These are phyloP conservation scores for Bugula neritina DNA, from an alignment of 2,888 invertebrate genomes.

Conservation along the genomic window DNA sequence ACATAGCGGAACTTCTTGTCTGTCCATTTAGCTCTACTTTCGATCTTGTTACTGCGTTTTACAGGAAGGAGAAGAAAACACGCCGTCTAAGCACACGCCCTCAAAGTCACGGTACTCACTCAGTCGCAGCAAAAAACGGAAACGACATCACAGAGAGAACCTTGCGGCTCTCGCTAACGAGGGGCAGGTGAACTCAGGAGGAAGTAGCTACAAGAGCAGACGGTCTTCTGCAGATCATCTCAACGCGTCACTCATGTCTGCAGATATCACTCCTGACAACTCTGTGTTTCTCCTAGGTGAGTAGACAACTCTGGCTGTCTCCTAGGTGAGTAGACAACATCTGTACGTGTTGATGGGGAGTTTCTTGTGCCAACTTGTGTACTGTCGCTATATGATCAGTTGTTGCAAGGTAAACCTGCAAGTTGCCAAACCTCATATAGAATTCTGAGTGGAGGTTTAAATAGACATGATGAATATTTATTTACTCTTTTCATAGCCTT, in stretches of 20 bases:
- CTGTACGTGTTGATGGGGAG: not conserved
- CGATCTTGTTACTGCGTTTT: not conserved
- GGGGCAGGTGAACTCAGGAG: slow-evolving; percentile 42
- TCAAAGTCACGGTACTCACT: slow-evolving; percentile 35
- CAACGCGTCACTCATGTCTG: not conserved
- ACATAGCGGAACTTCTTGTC: too few species aligned
- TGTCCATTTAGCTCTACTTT: too few species aligned
- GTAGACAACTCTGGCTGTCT: not conserved
- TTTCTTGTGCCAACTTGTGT: not conserved
- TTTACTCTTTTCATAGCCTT: too few species aligned
- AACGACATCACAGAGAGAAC: slow-evolving; percentile 68
- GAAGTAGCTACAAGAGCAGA: slow-evolving; percentile 4
- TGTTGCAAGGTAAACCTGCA: too few species aligned
- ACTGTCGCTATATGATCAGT: not conserved
- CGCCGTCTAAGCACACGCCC: slow-evolving; percentile 35
- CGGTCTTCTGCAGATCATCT: not conserved
- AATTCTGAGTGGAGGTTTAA: too few species aligned
- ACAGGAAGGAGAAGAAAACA: slow-evolving; percentile 26
- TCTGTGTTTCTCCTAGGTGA: slow-evolving; percentile 12
- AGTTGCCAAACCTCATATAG: too few species aligned
- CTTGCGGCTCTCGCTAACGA: slow-evolving; percentile 58
- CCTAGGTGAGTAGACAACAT: not conserved
- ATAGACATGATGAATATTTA: too few species aligned
- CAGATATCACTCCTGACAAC: slow-evolving; percentile 9
- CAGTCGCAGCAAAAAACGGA: slow-evolving; percentile 58